Percentiles rank a stretch among this genome's conserved stretches.
Evolutionary conservation across 2,113 vertebrate species (phyloP).

Genomic region (Nothocercus julius): DNA sequence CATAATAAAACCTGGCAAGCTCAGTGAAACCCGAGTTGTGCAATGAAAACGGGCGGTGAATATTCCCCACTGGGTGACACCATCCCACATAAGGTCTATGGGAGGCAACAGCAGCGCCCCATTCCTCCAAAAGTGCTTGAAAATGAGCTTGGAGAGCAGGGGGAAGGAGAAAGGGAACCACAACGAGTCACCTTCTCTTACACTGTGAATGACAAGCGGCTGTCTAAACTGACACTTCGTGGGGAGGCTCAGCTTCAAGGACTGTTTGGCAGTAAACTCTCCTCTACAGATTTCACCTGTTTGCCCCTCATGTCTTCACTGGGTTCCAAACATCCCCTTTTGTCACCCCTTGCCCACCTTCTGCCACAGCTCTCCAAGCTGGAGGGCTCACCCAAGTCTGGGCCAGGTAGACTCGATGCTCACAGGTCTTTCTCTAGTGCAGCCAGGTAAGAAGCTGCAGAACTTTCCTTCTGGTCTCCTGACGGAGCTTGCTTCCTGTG

Average conservation of each 20-base stretch:
- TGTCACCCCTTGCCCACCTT: too few relatives aligned
- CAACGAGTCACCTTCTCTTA: too few relatives aligned
- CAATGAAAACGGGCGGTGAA: rapidly evolving
- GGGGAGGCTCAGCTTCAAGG: not conserved
- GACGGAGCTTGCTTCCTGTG: too few relatives aligned
- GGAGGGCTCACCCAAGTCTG: too few relatives aligned
- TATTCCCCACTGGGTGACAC: not conserved
- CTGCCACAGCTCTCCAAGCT: too few relatives aligned
- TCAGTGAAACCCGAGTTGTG: rapidly evolving
- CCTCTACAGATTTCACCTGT: not conserved
- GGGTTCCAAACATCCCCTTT: too few relatives aligned
- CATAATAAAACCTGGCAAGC: not conserved
- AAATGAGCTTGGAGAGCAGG: rapidly evolving
- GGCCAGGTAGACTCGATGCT: too few relatives aligned
- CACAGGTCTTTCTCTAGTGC: too few relatives aligned
- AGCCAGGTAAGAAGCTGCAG: too few relatives aligned
- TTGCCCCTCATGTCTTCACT: not conserved
- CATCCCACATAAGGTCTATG: rapidly evolving
- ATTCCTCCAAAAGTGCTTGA: not conserved
- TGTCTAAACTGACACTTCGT: not conserved
- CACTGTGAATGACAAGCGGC: not conserved
- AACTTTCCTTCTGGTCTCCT: too few relatives aligned
- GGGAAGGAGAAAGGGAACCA: rapidly evolving
- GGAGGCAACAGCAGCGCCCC: not conserved
- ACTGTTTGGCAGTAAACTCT: not conserved